Evolutionary conservation across 2,797 vertebrate species (phyloP).

Genomic region (Carapus acus): DNA sequence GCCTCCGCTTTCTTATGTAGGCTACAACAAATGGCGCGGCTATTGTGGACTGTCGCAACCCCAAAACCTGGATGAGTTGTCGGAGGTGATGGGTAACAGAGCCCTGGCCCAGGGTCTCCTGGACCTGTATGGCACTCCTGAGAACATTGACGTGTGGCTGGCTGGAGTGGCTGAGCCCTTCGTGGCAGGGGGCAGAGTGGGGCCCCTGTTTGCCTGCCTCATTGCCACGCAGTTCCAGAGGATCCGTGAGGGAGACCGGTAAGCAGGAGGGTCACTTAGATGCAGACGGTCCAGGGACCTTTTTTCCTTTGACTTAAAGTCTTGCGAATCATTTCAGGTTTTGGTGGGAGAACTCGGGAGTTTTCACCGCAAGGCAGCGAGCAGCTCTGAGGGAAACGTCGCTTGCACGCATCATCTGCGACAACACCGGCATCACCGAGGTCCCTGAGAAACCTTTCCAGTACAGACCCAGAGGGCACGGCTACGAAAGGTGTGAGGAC

Average conservation of each 20-base stretch:
- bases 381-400: conserved; percentile 62
- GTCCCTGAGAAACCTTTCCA: conserved; percentile 75
- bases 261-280: conserved; percentile 2
- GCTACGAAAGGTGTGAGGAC: conserved; percentile 65
- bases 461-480: conserved; percentile 57
- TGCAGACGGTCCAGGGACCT: conserved; percentile 10
- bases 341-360: conserved; percentile 80
- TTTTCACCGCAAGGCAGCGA: conserved; percentile 76
- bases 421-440: conserved; percentile 78
- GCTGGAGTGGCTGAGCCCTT: conserved; percentile 79
- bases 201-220: conserved; percentile 82
- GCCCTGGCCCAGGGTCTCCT: conserved; percentile 69
- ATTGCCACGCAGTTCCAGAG: conserved; percentile 79
- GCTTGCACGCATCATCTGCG: conserved; percentile 77
- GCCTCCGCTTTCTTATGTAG: conserved; percentile 49
- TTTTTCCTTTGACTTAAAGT: too few species aligned
- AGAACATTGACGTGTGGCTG: conserved; percentile 86
- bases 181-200: conserved; percentile 74
- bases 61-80: conserved; percentile 53
- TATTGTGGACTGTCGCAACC: conserved; percentile 83
- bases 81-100: conserved; percentile 61
- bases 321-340: conserved; percentile 66
- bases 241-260: conserved; percentile 82
- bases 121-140: conserved; percentile 71
- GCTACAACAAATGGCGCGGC: conserved; percentile 81